Evolutionary conservation across 2,888 invertebrate species (phyloP).

Genomic region (Tanypteryx hageni): DNA sequence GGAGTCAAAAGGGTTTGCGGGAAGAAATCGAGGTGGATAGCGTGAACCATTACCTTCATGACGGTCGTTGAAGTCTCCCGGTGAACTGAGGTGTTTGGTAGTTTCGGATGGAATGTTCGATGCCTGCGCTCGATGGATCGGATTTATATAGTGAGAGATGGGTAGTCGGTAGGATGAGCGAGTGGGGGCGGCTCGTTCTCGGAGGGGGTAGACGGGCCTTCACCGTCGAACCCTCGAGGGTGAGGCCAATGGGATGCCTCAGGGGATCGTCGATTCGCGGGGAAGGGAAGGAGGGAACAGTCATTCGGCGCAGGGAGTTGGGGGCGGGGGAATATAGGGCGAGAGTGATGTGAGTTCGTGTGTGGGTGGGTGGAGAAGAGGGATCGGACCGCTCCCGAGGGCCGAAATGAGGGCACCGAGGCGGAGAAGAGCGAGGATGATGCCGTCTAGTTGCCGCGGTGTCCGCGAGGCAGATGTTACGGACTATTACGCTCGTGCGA

Average conservation of each 20-base stretch:
- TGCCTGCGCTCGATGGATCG: neutral
- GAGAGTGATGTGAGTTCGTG: neutral
- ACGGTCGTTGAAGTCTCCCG: neutral
- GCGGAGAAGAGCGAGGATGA: neutral
- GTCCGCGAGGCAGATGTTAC: neutral
- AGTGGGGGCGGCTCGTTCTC: no score
- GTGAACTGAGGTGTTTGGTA: neutral
- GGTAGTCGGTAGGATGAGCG: no score
- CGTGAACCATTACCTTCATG: neutral
- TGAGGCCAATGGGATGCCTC: no score
- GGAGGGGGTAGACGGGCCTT: no score
- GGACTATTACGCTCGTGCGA: neutral
- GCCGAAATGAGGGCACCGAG: neutral
- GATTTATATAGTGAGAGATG: neutral
- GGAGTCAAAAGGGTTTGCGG: no score
- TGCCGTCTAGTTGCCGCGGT: neutral
- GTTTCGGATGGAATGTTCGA: neutral
- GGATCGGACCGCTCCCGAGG: neutral
- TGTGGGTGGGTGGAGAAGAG: neutral
- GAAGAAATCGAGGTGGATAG: neutral
- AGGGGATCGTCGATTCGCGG: no score
- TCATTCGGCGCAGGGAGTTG: no score
- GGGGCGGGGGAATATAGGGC: no score
- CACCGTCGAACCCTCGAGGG: no score
- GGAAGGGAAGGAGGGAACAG: no score